Base-by-base conservation (phyloP, 64 coral and sea anemone genomes). In the Montipora cactus region DNA sequence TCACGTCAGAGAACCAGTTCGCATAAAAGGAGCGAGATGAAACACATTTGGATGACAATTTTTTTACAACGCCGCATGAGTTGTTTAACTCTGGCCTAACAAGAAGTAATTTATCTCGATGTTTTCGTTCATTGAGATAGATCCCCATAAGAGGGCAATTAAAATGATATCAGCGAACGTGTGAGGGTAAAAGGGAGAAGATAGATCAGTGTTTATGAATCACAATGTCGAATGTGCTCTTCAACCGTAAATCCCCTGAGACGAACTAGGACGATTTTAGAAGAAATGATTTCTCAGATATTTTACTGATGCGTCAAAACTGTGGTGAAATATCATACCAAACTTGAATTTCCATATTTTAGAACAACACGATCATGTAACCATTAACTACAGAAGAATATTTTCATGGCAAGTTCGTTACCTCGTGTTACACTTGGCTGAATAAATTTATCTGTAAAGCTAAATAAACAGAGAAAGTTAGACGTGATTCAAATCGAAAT, bases 391-490 rank as follows among this genome's bases (percentile, higher is more conserved):
- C 68, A 8, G 78, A 9, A 11, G 71, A 81, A 91, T 91, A 74
- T 75, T 91, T 91, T 47, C 53, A 20, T 15, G 79, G 48, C 79
- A 47, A 58, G 49, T 91, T 81, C 89, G 89, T 91, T 49, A 74
- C 89, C 79, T 82, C 47, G 79, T 74, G 89, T 47, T 81, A 91
- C 89, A 59, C 19, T 91, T 58, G 46, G 55, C 79, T 73, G 61
- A 83, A 91, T 81, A 91, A 81, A 91, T 91, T 78, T 67, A 28
- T 71, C 82, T 86, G 62, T 86, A 86, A 86, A 86, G 82, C 82
- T 86, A 86, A 86, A 86, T 44, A 86, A 86, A 86, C 67, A 86
- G 47, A 13, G 66, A 5, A 46, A 85, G 81, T 84, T 19, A 85
- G 47, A 71, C 19, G 59, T 8, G 81, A 69, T 70, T 84, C 81